Percentiles rank a stretch among this genome's conserved stretches.
Evolutionary conservation across 2,797 vertebrate species (phyloP).

Genomic region (Typhlichthys subterraneus): DNA sequence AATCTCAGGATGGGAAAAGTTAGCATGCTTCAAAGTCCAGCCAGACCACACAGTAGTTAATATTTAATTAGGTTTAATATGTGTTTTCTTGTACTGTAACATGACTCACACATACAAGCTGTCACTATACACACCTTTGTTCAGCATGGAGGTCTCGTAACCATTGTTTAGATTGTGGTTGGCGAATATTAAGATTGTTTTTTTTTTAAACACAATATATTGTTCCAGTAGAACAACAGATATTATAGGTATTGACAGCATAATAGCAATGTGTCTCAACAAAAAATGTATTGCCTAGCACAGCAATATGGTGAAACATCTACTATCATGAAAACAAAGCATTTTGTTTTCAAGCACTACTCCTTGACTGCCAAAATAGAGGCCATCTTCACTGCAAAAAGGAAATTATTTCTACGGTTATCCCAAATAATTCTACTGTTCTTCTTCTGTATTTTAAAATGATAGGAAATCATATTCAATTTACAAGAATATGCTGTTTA

Average conservation of each 20-base stretch:
- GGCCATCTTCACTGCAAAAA: slow-evolving; percentile 15
- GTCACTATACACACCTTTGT: slow-evolving; percentile 29
- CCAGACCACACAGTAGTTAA: slow-evolving; percentile 28
- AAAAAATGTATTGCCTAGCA: slow-evolving; percentile 2
- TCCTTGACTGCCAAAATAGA: slow-evolving; percentile 20
- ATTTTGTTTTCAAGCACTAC: slow-evolving; percentile 3
- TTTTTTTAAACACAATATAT: slow-evolving; percentile 11
- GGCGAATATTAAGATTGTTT: slow-evolving; percentile 29
- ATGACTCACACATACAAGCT: slow-evolving; percentile 42
- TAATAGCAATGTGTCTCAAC: slow-evolving; percentile 21
- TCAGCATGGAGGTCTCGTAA: slow-evolving; percentile 41
- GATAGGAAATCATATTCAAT: too few species aligned
- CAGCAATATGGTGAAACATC: slow-evolving; percentile 4
- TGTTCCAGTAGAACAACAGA: slow-evolving; percentile 34
- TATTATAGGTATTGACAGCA: slow-evolving; percentile 34
- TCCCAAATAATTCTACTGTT: too few species aligned
- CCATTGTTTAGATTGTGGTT: slow-evolving; percentile 44
- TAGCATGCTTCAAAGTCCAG: slow-evolving; percentile 22
- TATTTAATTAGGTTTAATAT: slow-evolving; percentile 35
- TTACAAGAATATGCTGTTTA: too few species aligned
- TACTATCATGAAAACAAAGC: slow-evolving; percentile 9
- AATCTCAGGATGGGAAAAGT: slow-evolving; percentile 18
- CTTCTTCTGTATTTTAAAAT: too few species aligned
- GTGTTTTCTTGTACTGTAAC: slow-evolving; percentile 30
- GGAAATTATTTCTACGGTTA: too few species aligned